These are phyloP conservation scores for Lathronympha strigana DNA, from an alignment of 2,888 invertebrate genomes.

Conservation along the genomic window DNA sequence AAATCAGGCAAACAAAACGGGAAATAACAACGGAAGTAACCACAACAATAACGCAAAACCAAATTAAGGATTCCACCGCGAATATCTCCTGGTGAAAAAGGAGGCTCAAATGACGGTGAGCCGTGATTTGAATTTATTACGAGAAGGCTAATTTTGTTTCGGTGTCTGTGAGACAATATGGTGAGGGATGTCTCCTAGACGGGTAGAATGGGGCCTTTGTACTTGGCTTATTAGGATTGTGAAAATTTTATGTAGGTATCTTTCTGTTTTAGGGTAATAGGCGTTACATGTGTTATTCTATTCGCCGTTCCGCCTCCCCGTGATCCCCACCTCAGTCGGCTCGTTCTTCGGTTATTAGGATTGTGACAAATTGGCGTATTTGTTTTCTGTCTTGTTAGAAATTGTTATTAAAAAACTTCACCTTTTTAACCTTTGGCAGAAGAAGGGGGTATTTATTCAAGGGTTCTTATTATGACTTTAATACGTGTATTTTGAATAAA, in stretches of 20 bases:
- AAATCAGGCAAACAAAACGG: slow-evolving; percentile 58
- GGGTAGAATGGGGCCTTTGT: slow-evolving; percentile 1
- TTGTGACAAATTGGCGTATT: slow-evolving; percentile 21
- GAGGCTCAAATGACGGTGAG: slow-evolving; percentile 74
- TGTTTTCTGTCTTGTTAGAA: slow-evolving; percentile 8
- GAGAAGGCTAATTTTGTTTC: slow-evolving; percentile 79
- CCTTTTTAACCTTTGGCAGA: no score
- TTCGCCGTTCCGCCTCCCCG: no score
- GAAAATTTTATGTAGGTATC: no score
- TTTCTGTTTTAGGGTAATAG: no score
- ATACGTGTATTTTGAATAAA: no score
- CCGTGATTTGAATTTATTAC: slow-evolving; percentile 83
- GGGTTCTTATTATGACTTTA: no score
- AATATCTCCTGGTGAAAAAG: slow-evolving; percentile 77
- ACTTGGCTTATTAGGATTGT: slow-evolving; percentile 4
- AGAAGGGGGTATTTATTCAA: no score
- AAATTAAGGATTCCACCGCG: slow-evolving; percentile 77
- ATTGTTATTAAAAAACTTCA: not conserved
- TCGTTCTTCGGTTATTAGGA: slow-evolving; percentile 19
- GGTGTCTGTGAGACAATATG: slow-evolving; percentile 63
- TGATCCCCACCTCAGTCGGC: no score
- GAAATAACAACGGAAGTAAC: slow-evolving; percentile 68
- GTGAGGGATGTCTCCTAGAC: slow-evolving; percentile 56
- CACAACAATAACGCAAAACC: slow-evolving; percentile 75
- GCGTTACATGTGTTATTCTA: no score